Conservation (phyloP, 1,140 invertebrate species). For the Euura saliciscinereae region DNA sequence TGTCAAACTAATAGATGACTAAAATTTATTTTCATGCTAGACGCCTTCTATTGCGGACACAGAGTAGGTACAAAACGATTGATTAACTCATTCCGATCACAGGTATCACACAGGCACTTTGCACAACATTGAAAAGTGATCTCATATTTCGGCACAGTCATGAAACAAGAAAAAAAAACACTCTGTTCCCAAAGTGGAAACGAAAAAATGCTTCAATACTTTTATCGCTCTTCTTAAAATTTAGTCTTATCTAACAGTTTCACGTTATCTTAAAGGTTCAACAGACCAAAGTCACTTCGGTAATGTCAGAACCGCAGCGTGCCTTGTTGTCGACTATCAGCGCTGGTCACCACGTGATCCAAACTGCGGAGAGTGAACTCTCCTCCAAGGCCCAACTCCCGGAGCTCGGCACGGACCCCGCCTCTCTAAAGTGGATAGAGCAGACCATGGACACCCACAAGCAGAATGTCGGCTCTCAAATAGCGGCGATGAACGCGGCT, state of each 20-base stretch:
- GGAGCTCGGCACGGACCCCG: constrained; percentile 81
- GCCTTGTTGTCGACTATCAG: constrained; percentile 90
- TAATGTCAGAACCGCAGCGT: constrained; percentile 88
- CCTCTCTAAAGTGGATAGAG: constrained; percentile 91
- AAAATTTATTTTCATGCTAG: constrained; percentile 59
- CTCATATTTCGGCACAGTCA: too few relatives aligned
- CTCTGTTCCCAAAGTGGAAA: neutral
- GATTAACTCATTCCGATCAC: constrained; percentile 8
- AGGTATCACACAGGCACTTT: neutral
- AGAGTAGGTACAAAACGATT: constrained; percentile 59
- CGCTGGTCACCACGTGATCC: constrained; percentile 84
- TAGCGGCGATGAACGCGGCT: constrained; percentile 98
- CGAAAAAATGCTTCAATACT: constrained; percentile 21
- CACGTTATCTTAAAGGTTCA: constrained; percentile 68
- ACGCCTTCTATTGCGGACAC: constrained; percentile 59
- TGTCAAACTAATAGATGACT: constrained; percentile 45
- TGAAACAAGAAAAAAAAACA: neutral
- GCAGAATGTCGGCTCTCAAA: constrained; percentile 94
- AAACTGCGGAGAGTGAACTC: constrained; percentile 83
- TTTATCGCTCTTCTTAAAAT: constrained; percentile 30
- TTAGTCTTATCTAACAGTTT: constrained; percentile 19
- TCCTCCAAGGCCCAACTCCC: constrained; percentile 77
- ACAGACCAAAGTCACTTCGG: constrained; percentile 83
- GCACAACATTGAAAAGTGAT: neutral
- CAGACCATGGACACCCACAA: constrained; percentile 94